These are phyloP conservation scores for Botia almorhae DNA, from an alignment of 2,797 vertebrate species.

Conservation along the genomic window DNA sequence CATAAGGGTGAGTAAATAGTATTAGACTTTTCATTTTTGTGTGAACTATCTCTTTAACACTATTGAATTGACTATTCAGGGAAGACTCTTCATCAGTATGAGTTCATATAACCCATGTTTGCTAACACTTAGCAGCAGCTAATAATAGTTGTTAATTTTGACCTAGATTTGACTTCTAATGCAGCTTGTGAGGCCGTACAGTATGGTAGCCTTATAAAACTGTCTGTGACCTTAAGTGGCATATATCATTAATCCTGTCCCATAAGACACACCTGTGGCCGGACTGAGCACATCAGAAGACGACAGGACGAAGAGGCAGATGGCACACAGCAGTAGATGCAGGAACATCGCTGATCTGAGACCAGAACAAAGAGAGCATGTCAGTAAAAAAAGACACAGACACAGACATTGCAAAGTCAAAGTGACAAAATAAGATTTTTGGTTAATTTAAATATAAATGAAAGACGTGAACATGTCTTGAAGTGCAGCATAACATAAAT, in stretches of 20 bases:
- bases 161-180: no score
- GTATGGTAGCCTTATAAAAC: neutral
- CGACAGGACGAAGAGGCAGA: constrained; percentile 72
- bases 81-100: neutral
- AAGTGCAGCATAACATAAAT: constrained; percentile 5
- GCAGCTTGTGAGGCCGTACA: no score
- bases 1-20: no score
- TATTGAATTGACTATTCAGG: neutral
- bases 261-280: constrained; percentile 68
- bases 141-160: no score
- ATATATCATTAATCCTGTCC: constrained; percentile 55
- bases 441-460: neutral
- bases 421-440: neutral
- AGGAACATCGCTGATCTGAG: constrained; percentile 66
- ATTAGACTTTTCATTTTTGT: no score
- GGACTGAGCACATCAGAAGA: constrained; percentile 64
- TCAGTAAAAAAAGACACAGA: neutral
- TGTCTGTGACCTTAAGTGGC: constrained; percentile 19
- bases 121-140: neutral
- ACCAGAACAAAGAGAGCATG: constrained; percentile 29
- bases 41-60: neutral
- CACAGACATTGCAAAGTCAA: constrained; percentile 10
- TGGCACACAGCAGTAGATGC: constrained; percentile 69
- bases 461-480: constrained; percentile 9
- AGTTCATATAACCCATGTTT: neutral